Percentiles rank a stretch among this genome's conserved stretches.
phyloP scores from a whole-genome alignment of 1,140 invertebrate species.

The Hylaeus volcanicus region DNA sequence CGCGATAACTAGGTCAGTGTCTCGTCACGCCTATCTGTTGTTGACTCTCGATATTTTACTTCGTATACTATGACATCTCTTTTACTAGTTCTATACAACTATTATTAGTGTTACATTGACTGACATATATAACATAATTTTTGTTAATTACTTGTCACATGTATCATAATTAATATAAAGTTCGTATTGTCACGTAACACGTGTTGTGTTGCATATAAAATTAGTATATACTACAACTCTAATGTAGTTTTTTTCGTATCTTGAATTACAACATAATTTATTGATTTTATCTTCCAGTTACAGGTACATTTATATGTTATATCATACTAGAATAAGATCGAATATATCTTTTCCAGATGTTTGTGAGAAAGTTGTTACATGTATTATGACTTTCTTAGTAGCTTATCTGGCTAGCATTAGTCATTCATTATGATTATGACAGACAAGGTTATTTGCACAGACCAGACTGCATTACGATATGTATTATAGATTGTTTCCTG shows the following conservation, averaged over 20 bases:
- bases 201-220: neutral
- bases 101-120: neutral
- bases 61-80: neutral
- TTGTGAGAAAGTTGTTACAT: neutral
- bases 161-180: neutral
- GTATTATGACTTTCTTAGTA: neutral
- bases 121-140: neutral
- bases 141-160: slow-evolving; percentile 17
- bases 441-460: neutral
- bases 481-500: neutral
- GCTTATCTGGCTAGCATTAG: slow-evolving; percentile 1
- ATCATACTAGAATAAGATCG: neutral
- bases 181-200: neutral
- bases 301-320: neutral
- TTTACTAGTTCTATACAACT: neutral
- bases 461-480: neutral
- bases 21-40: neutral
- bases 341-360: neutral
- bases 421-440: neutral
- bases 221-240: neutral
- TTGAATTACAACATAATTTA: neutral
- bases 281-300: neutral
- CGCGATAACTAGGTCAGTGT: slow-evolving; percentile 17
- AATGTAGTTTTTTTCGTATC: neutral
- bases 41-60: neutral